Base-by-base conservation (phyloP, 1,140 invertebrate species). In the Trachymyrmex septentrionalis region DNA sequence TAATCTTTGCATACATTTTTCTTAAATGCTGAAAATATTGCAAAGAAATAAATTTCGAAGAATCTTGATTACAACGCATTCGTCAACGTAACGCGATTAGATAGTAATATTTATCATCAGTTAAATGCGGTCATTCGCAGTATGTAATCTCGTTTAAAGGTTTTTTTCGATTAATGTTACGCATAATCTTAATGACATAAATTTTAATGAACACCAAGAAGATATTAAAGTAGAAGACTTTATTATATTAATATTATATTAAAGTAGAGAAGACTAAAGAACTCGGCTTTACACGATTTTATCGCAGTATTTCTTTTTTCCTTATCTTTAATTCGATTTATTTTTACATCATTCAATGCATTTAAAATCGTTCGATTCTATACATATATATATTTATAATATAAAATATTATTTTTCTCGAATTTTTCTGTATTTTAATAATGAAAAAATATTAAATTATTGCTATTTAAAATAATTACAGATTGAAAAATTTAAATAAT, bases 91-190 rank as follows among this genome's bases (percentile, higher is more conserved):
- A 57, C 9, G 7, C 27, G 53, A 71, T 81, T 59, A 27, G 50
- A 24, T 16, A 44, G 24, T 44, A 16, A 21, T n/a, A 24, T 71
- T 81, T 71, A 59, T 81, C 50, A 27, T 5, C n/a, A 24, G n/a
- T 19, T 27, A 57, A 81, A 71, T 57, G 53, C 64, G 66, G 64
- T 81, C 10, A 57, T 81, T 57, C 64, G 14, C 14, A 6, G 30
- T 80, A 80, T 14, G 14, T 9, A 27, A 10, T 27, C 10, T 30
- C 50, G 21, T 14, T 59, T 14, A 21, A 5, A 4, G 12, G 3
- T 27, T 44, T 53, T 19, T 16, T 44, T 59, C 21, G 66, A 38
- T 44, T 71, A 27, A 57, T 27, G 1, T 81, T 57, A 71, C 34
- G 3, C 4, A n/a, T 71, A 59, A 71, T 81, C 57, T 69, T 44